Base-by-base conservation (phyloP, 2,888 invertebrate genomes). In the Meandrusa payeni region DNA sequence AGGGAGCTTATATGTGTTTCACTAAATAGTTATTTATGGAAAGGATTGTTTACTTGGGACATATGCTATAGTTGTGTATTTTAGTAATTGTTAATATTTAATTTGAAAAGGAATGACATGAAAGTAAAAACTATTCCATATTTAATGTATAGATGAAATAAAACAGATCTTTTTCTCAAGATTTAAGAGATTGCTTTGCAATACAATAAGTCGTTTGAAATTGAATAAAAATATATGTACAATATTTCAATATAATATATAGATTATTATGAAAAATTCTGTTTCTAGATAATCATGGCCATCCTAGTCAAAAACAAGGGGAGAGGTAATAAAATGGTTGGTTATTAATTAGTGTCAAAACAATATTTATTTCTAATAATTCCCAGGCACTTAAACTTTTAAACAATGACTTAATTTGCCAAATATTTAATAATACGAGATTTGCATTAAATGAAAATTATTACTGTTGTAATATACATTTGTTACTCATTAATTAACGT, bases 1-100 rank as follows among this genome's bases (percentile, higher is more conserved):
- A 45, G 66, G 69, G 48, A 82, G 76, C 68, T 68, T 79, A 46
- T 78, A 87, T 78, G 76, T 88, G 40, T 64, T 75, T 51, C 73
- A 80, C 57, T 78, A 66, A 64, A 53, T 47, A 54, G 48, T 57
- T 56, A 40, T 46, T 55, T 49, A 50, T 31, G 47, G 50, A 34
- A 52, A 38, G 26, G 19, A 13, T 33, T 27, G 2, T 4, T 12
- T 7, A 6, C 11, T 12, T 34, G 20, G 26, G 13, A 33, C 12
- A 13, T 17, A 27, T 10, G 15, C 20, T 22, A 6, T 20, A 7
- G 32, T 32, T 15, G 20, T 27, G 7, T 32, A 44, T 44, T 44
- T 37, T 20, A 5, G 19, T 26, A 15, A n/a, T 20, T 40, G 20
- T 12, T 41, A 28, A 13, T 19, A 28, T 34, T 40, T 15, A 13